Evolutionary conservation across 1,140 invertebrate genomes (phyloP), one percentile per base, ranked within the genome.

Genomic region (Drosophila fuyamai): DNA sequence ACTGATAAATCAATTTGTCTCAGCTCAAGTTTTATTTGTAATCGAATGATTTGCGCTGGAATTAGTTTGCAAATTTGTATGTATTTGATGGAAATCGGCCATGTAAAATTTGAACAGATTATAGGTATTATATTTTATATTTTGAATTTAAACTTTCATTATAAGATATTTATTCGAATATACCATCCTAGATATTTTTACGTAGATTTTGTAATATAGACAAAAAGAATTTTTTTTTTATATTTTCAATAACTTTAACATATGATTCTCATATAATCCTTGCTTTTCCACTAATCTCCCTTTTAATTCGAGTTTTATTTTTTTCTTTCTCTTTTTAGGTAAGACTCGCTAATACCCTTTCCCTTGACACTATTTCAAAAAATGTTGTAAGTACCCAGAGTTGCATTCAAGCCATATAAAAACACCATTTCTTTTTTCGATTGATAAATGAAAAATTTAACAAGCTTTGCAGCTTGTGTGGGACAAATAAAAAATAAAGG

Each of bases 361-460:
- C 53, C 65, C 41, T 14, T 58, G 41, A 76, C 61, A 58, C 18
- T 66, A 40, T 61, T 13, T 36, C 18, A 35, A 44, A 57, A 62
- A 76, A 62, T 68, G 60, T 53, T 76, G 83, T 86, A 83, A 88
- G 83, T 88, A 88, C 75, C 66, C 32, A 32, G 48, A 67, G 75
- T 63, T 54, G 55, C 53, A 43, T 23, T 57, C 40, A 27, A 46
- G 38, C 51, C 48, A 58, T 51, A 66, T 41, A 40, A 23, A 35
- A 41, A 70, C 16, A 47, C 46, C 27, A 56, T 56, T 70, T 27
- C 27, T 55, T 43, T 41, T 57, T 68, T 43, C 1, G 36, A 0
- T 70, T 83, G 63, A 79, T 76, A 79, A 81, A 86, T 79, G 61
- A 79, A 79, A 86, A 72, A 73, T 76, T 27, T 72, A 66, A 79